Evolutionary conservation across 2,797 vertebrate genomes (phyloP), one percentile per base, ranked within the genome.

Genomic region (Netta rufina): DNA sequence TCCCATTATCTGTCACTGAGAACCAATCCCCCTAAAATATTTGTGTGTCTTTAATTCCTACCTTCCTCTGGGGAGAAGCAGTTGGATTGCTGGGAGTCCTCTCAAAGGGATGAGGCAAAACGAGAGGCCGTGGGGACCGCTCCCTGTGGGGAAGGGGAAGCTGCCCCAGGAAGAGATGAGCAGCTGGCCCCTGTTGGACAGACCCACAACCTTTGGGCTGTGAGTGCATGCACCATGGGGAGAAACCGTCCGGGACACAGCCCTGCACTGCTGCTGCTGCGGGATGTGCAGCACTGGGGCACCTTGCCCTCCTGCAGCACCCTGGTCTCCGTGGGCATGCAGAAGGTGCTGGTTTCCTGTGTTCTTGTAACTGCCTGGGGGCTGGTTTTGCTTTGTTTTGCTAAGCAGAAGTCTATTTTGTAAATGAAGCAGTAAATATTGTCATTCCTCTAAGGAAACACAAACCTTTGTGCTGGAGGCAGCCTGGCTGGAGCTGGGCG

Each of bases 51-150:
- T 43, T 27, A 33, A 18, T 18, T 11, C 13, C 4, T 8, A 9
- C 24, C 49, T 36, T 54, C 9, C 21, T 7, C 45, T 8, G 5
- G 28, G 45, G 12, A 45, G 30, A 30, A 27, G 24, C 51, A 71
- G 51, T 27, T 25, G 54, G 6, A 1, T 14, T 0, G 6, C n/a
- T 65, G 43, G 28, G 13, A 41, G 20, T 30, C n/a, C 41, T 30
- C 21, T 11, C 21, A 3, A n/a, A 65, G 28, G 62, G 28, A 41
- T 19, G 13, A 19, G 28, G 28, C 33, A 8, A 12, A 49, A 15
- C 4, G 1, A 43, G 1, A 13, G 11, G 22, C 3, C 13, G 27
- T 19, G n/a, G 47, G 64, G 27, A 6, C 18, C 0, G 6, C 27
- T 79, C 6, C n/a, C 38, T 13, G 8, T 4, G 36, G 25, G 13